phyloP scores from a whole-genome alignment of 2,113 vertebrate species.

The Fregetta grallaria region DNA sequence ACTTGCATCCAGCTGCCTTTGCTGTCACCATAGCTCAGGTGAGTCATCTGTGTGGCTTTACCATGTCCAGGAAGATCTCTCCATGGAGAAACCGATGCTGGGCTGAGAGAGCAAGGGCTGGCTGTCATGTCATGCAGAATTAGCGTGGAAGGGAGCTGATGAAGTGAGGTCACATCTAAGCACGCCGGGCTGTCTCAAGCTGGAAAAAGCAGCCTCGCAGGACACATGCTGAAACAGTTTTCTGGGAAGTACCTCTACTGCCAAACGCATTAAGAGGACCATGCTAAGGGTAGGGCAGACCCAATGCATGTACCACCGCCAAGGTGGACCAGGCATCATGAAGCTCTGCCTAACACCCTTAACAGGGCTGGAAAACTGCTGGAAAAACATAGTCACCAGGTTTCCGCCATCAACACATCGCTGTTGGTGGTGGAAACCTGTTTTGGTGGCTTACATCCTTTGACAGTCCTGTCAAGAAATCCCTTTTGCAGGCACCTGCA shows the following conservation, averaged over 20 bases:
- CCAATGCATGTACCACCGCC: not conserved
- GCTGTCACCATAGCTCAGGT: not conserved
- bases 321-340: not conserved
- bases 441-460: not conserved
- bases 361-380: not conserved
- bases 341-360: not conserved
- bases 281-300: not conserved
- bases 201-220: not conserved
- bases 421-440: not conserved
- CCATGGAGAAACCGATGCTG: not conserved
- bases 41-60: not conserved
- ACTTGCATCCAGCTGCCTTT: not conserved
- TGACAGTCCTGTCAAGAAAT: not conserved
- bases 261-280: not conserved
- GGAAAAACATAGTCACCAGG: accelerated
- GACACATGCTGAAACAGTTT: not conserved
- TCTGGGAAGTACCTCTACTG: not conserved
- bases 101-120: not conserved
- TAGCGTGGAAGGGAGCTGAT: not conserved
- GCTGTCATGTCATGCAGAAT: not conserved
- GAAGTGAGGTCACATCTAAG: not conserved
- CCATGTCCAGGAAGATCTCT: not conserved
- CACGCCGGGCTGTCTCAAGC: not conserved
- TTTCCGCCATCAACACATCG: not conserved
- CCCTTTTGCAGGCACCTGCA: not conserved